Percentiles rank a stretch among this genome's conserved stretches.
Evolutionary conservation across 35 echinoderm and acorn worm genomes (phyloP).

Genomic region (Hemicentrotus pulcherrimus): DNA sequence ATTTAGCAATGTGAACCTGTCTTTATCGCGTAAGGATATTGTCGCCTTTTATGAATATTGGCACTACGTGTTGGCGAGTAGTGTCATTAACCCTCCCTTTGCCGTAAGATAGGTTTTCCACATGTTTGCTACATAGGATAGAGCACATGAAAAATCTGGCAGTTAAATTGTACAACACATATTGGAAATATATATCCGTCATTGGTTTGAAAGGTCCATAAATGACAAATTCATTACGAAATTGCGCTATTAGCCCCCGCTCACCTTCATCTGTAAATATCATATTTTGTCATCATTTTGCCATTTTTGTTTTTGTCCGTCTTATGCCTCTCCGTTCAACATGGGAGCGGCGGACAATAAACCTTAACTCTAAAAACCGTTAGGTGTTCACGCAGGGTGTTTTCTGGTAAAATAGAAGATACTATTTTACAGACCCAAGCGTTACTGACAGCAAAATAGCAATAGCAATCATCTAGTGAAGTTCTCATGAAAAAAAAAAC

Average conservation of each 20-base stretch:
- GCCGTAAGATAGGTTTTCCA: background rate
- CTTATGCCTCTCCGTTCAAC: background rate
- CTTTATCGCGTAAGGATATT: background rate
- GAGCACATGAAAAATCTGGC: background rate
- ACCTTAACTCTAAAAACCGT: background rate
- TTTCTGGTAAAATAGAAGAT: background rate
- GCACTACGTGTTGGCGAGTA: background rate
- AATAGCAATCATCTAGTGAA: too few species aligned
- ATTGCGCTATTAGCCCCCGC: background rate
- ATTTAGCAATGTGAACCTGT: background rate
- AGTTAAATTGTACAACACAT: background rate
- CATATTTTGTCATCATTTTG: background rate
- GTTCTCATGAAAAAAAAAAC: too few species aligned
- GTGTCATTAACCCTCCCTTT: background rate
- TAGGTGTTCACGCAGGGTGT: too few species aligned
- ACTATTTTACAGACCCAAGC: too few species aligned
- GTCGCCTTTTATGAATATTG: slow-evolving; percentile 18
- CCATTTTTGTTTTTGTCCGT: background rate
- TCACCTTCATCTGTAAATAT: background rate
- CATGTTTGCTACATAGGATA: background rate
- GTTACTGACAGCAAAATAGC: too few species aligned
- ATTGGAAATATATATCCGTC: background rate
- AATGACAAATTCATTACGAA: background rate
- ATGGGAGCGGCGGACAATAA: background rate
- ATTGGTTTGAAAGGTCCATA: background rate